Evolutionary conservation across 2,888 invertebrate species (phyloP), one percentile per base, ranked within the genome.

Genomic region (Folsomia manolachei): DNA sequence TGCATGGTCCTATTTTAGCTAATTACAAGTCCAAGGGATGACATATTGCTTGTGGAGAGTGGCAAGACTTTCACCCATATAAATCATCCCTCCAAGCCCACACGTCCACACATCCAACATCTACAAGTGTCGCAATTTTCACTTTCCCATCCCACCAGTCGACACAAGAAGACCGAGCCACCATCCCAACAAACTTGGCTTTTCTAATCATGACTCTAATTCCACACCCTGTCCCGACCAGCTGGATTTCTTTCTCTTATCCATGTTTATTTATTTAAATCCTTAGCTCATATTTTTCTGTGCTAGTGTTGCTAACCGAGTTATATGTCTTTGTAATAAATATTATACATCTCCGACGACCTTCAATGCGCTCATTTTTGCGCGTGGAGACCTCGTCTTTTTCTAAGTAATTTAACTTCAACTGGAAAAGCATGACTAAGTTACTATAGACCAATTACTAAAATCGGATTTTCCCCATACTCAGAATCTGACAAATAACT

Each of bases 11-110:
- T 67, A 67, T 67, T 67, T 67, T 67, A 67, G 67, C 67, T 67
- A 67, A 67, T 67, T 67, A 67, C 56, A 67, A 67, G 51, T 67
- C 60, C 67, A 53, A 67, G 67, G 60, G 67, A 67, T 67, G 67
- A 67, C 67, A 67, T 67, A 67, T 60, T 67, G 52, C 67, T 51
- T 56, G 27, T 19, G 60, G 24, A 67, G 25, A 67, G 52, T 56
- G 67, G 52, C 21, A 27, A 56, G 67, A 26, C 67, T 67, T 21
- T 26, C 2, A 60, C 14, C 52, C 27, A 67, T 21, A 67, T 67
- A 67, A 67, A 67, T 67, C 67, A 67, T 67, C 67, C 67, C 67
- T 67, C 56, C 23, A 51, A 11, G 11, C 27, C 26, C 63, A 26
- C 63, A 26, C 52, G n/a, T 51, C 24, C 52, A 66, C 65, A 66